Evolutionary conservation across 2,797 vertebrate species (phyloP).

Genomic region (Galaxias olidus): DNA sequence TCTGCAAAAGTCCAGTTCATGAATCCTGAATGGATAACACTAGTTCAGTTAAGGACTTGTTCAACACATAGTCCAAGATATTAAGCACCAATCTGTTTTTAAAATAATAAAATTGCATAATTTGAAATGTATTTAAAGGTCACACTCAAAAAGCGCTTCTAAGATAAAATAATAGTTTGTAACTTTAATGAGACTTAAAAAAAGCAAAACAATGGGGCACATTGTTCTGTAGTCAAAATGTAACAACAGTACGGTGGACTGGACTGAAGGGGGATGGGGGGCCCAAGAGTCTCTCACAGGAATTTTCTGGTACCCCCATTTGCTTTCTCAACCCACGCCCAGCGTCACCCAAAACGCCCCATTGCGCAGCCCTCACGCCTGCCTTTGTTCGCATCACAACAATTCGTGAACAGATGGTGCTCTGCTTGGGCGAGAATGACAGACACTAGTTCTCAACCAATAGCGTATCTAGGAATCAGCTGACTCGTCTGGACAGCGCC

Average conservation of each 20-base stretch:
- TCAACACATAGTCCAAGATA: too few species aligned
- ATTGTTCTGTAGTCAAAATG: slow-evolving; percentile 30
- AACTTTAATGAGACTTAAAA: not conserved
- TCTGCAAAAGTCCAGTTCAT: too few species aligned
- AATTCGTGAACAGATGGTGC: slow-evolving; percentile 79
- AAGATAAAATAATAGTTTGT: too few species aligned
- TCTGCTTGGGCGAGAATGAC: slow-evolving; percentile 69
- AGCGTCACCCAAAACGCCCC: slow-evolving; percentile 44
- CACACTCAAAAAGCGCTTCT: too few species aligned
- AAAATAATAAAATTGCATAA: too few species aligned
- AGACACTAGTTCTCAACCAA: slow-evolving; percentile 72
- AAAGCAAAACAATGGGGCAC: slow-evolving; percentile 37
- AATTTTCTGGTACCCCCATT: slow-evolving; percentile 38
- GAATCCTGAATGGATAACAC: too few species aligned
- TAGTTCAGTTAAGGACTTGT: too few species aligned
- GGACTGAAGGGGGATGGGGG: slow-evolving; percentile 16
- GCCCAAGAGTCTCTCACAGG: slow-evolving; percentile 30
- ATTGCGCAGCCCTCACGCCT: slow-evolving; percentile 53
- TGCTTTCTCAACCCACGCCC: slow-evolving; percentile 28
- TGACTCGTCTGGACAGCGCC: slow-evolving; percentile 75
- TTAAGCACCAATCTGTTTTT: too few species aligned
- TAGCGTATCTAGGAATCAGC: slow-evolving; percentile 73
- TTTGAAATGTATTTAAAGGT: too few species aligned
- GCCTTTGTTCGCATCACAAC: slow-evolving; percentile 81
- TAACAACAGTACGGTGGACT: slow-evolving; percentile 25